Conservation (phyloP, 2,888 invertebrate genomes). For the Netelia inedita region DNA sequence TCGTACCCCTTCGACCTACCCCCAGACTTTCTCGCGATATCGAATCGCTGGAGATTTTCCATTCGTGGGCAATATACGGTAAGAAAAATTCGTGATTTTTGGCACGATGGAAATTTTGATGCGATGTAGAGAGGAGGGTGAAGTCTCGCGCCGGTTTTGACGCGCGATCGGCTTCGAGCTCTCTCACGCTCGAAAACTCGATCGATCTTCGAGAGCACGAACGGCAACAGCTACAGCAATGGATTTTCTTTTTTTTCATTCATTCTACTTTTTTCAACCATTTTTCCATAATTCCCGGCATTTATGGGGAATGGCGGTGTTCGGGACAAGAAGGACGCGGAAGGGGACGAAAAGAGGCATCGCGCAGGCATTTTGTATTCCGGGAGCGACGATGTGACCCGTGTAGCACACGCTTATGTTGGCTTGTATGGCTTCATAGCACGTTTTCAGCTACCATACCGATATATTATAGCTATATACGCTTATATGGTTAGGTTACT, state of each 20-base stretch:
- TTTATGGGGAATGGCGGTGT: conserved; percentile 80
- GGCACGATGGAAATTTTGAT: background rate
- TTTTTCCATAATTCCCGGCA: conserved; percentile 83
- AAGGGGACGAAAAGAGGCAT: conserved; percentile 29
- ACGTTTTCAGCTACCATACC: conserved; percentile 34
- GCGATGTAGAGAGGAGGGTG: no score
- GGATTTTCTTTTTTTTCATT: conserved; percentile 67
- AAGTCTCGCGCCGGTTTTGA: no score
- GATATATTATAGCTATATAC: conserved; percentile 40
- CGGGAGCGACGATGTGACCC: conserved; percentile 37
- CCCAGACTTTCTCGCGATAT: conserved; percentile 3
- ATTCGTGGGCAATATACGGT: background rate
- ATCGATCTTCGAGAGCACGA: conserved; percentile 69
- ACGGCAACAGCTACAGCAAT: conserved; percentile 56
- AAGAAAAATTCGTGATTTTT: background rate
- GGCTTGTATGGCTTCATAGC: conserved; percentile 49
- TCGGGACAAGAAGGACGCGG: conserved; percentile 14
- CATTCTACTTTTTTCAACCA: conserved; percentile 58
- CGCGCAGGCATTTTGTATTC: conserved; percentile 63
- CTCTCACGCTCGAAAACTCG: conserved; percentile 53
- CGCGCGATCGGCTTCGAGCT: background rate
- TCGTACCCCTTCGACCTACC: no score
- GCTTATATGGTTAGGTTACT: conserved; percentile 41
- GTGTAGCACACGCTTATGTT: conserved; percentile 45
- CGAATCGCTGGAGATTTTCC: conserved; percentile 10